Evolutionary conservation across 1,140 invertebrate species (phyloP), one percentile per base, ranked within the genome.

Genomic region (Aleiodes sp.): DNA sequence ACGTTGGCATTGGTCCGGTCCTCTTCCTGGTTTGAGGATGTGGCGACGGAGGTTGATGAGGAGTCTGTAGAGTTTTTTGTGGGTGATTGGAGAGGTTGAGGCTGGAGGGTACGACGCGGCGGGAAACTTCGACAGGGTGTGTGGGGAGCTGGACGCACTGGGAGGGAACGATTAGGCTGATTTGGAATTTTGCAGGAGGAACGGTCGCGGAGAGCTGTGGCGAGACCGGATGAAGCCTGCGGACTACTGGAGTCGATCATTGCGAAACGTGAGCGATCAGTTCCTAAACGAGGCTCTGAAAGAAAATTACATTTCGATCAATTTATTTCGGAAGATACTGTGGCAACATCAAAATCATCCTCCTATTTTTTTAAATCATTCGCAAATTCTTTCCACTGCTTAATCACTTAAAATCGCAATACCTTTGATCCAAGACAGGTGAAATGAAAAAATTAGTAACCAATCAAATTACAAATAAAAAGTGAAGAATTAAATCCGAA

Each of bases 131-230:
- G 57, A 9, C 59, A 73, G 16, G 68, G 52, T 8, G 46, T 70
- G 21, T 73, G 68, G 6, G 81, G 81, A 12, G 78, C 77, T 9
- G 81, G 81, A 4, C 72, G 72, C 0, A 83, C 74, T 3, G 81
- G 81, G 8, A 83, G 57, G 7, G 77, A 80, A 24, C 76, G 79
- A 70, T 83, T 83, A 21, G 81, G 81, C 41, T 83, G 81, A 7
- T 78, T 68, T 1, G 81, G 79, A 3, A 81, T 81, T 7, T 72
- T 65, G 60, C 72, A 80, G 9, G 76, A 28, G 8, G 73, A 70
- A n/a, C 74, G 77, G 46, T 78, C 76, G 16, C 70, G 66, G 26
- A 81, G 35, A 1, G 79, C 78, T 0, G 77, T 81, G 29, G 76
- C 76, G 19, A 79, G 65, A 64, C 73, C 65, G 14, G 39, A 43